Conservation (phyloP, 2,797 vertebrate species). For the Dendrocincla fuliginosa region DNA sequence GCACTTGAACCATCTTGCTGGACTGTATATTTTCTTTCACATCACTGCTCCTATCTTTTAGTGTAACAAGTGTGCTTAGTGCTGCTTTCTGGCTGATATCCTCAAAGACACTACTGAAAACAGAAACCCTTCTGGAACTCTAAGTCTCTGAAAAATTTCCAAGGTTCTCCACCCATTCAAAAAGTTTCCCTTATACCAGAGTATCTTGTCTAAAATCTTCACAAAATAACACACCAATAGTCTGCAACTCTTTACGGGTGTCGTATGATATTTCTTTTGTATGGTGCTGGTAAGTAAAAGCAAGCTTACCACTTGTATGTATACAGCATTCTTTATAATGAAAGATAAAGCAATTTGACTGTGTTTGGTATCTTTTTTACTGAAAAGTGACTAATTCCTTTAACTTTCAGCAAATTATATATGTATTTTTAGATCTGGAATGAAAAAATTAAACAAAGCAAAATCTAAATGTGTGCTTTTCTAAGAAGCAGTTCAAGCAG, state of each 20-base stretch:
- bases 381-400: neutral
- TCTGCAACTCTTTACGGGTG: neutral
- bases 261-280: neutral
- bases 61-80: neutral
- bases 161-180: neutral
- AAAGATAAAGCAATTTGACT: neutral
- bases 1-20: neutral
- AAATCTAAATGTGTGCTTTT: neutral
- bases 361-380: neutral
- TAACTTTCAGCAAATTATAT: neutral
- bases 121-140: neutral
- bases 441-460: neutral
- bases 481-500: neutral
- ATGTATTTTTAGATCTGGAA: neutral
- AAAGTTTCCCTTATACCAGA: neutral
- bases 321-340: neutral
- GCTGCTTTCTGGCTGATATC: neutral
- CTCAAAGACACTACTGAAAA: neutral
- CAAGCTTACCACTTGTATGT: neutral
- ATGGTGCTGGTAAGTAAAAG: neutral
- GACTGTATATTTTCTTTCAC: neutral
- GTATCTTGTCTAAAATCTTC: neutral
- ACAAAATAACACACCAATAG: neutral
- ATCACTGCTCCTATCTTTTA: neutral
- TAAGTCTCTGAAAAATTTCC: neutral